Evolutionary conservation across 2,888 invertebrate species (phyloP).

Genomic region (Folsomia candida): DNA sequence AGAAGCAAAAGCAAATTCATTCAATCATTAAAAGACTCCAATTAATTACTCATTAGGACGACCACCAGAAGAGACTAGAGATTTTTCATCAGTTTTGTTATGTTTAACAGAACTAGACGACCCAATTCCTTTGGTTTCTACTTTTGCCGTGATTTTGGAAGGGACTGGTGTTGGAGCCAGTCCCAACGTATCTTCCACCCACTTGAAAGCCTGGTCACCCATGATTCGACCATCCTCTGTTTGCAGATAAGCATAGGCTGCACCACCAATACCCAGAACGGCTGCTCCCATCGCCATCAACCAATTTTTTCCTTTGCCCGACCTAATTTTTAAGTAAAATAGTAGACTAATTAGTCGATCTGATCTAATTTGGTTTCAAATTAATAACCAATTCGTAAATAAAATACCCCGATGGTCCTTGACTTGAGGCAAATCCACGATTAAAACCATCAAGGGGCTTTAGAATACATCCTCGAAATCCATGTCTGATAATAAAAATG

Average conservation of each 20-base stretch:
- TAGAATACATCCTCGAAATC: conserved; percentile 10
- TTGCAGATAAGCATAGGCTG: conserved; percentile 1
- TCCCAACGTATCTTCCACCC: conserved; percentile 11
- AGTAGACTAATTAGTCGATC: neutral
- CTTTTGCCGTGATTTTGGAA: neutral
- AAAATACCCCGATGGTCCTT: conserved; percentile 11
- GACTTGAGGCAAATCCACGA: conserved; percentile 6
- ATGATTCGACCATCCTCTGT: conserved; percentile 3
- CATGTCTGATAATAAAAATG: neutral
- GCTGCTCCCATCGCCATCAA: conserved; percentile 25
- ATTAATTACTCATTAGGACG: neutral
- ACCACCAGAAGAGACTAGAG: neutral
- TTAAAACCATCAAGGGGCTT: neutral
- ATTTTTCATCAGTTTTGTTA: neutral
- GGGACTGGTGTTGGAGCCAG: neutral
- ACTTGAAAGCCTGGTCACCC: neutral
- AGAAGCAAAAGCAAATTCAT: neutral
- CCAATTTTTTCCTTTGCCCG: conserved; percentile 11
- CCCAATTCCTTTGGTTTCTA: conserved; percentile 6
- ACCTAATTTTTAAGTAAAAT: neutral
- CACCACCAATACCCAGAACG: conserved; percentile 26
- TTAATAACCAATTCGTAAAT: neutral
- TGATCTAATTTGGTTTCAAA: neutral
- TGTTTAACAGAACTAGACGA: neutral
- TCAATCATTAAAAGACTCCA: neutral